These are phyloP conservation scores for Melikaiella ostensackeni DNA, from an alignment of 2,888 invertebrate species.

Conservation along the genomic window DNA sequence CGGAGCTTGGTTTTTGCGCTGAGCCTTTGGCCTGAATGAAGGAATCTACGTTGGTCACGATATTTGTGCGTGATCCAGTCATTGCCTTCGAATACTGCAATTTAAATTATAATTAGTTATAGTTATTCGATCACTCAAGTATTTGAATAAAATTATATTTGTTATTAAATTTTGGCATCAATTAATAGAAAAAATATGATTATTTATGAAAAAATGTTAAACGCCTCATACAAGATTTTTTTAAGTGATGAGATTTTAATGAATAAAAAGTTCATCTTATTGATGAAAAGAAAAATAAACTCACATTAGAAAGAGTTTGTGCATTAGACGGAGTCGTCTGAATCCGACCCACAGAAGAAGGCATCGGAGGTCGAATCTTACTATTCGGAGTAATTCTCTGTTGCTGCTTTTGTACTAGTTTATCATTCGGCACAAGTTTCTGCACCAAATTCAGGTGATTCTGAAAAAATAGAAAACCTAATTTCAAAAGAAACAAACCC, in stretches of 20 bases:
- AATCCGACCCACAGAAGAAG: conserved; percentile 66
- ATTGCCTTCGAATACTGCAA: conserved; percentile 69
- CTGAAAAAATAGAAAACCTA: conserved; percentile 53
- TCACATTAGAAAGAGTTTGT: conserved; percentile 56
- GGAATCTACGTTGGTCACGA: conserved; percentile 67
- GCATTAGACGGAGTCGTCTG: conserved; percentile 65
- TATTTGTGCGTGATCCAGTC: conserved; percentile 71
- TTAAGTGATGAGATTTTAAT: too few species aligned
- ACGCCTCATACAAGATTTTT: too few species aligned
- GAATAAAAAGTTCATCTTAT: too few species aligned
- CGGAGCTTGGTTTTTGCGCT: conserved; percentile 62
- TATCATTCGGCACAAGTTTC: conserved; percentile 58
- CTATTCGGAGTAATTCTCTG: conserved; percentile 67
- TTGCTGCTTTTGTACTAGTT: conserved; percentile 55
- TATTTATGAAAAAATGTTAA: too few species aligned
- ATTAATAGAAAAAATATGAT: too few species aligned
- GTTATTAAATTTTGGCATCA: too few species aligned
- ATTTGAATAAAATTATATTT: background rate
- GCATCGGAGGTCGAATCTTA: conserved; percentile 64
- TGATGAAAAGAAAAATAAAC: conserved; percentile 17
- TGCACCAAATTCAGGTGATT: conserved; percentile 58
- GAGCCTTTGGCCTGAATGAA: conserved; percentile 69
- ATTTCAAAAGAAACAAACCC: conserved; percentile 29
- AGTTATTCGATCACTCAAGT: background rate
- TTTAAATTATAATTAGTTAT: conserved; percentile 16